These are phyloP conservation scores for Diorhabda sublineata DNA, from an alignment of 1,140 invertebrate genomes.

Conservation along the genomic window DNA sequence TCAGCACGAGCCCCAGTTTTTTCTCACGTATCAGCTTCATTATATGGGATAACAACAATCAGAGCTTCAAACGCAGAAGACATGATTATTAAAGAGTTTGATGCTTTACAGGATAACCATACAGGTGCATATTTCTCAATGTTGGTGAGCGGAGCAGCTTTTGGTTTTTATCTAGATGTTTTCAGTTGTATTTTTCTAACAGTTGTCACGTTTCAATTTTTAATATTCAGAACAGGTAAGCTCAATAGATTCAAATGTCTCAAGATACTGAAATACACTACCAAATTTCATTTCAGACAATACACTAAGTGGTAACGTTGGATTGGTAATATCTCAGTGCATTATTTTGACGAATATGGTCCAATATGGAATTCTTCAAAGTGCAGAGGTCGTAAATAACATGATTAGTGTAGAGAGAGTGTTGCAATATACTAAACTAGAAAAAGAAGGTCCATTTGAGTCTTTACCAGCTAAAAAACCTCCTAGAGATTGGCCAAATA, in stretches of 20 bases:
- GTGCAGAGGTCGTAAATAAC: constrained; percentile 76
- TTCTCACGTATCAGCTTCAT: constrained; percentile 67
- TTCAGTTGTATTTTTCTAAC: constrained; percentile 66
- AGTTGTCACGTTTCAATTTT: constrained; percentile 60
- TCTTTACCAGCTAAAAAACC: constrained; percentile 51
- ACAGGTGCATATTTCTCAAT: constrained; percentile 72
- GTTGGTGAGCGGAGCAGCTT: constrained; percentile 72
- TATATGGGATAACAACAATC: constrained; percentile 72
- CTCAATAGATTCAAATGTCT: neutral
- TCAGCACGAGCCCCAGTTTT: constrained; percentile 69
- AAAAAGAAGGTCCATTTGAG: constrained; percentile 53
- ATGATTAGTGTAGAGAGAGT: constrained; percentile 81
- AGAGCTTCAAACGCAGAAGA: constrained; percentile 60
- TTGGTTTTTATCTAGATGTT: constrained; percentile 70
- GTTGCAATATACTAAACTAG: constrained; percentile 67
- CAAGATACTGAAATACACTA: constrained; percentile 48
- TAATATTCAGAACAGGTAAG: constrained; percentile 46
- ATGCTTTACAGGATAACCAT: constrained; percentile 63
- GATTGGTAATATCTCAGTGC: constrained; percentile 78
- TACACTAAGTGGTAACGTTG: constrained; percentile 59
- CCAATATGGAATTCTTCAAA: constrained; percentile 79
- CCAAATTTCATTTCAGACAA: constrained; percentile 60
- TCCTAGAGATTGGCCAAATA: constrained; percentile 64
- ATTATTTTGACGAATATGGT: constrained; percentile 80
- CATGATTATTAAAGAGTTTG: constrained; percentile 65